Conservation (phyloP, 2,888 invertebrate species). For the Laspeyria flexula region DNA sequence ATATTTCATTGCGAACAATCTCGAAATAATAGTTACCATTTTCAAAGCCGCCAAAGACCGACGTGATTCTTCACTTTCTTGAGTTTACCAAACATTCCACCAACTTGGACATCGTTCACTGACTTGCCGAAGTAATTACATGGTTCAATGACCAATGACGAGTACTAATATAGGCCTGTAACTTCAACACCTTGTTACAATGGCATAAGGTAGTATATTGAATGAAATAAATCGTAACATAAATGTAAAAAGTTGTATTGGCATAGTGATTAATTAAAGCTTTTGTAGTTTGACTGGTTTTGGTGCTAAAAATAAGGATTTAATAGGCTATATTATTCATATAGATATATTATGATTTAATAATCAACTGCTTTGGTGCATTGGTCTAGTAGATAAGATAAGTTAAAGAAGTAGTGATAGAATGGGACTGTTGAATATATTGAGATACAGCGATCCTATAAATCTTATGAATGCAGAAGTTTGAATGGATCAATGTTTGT, state of each 20-base stretch:
- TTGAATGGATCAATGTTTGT: too few relatives aligned
- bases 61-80: constrained; percentile 30
- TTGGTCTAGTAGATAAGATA: too few relatives aligned
- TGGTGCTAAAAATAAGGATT: not conserved
- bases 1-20: too few relatives aligned
- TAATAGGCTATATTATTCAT: too few relatives aligned
- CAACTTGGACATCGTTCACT: constrained; percentile 26
- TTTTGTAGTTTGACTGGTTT: not conserved
- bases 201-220: constrained; percentile 13
- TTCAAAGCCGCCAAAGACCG: constrained; percentile 21
- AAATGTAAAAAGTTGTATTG: constrained; percentile 26
- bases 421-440: too few relatives aligned
- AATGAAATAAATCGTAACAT: not conserved
- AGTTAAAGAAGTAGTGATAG: too few relatives aligned
- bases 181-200: constrained; percentile 11
- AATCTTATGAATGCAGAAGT: too few relatives aligned
- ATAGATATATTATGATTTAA: too few relatives aligned
- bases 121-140: constrained; percentile 44
- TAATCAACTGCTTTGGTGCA: too few relatives aligned
- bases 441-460: too few relatives aligned
- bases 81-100: constrained; percentile 39
- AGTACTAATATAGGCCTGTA: constrained; percentile 10
- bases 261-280: constrained; percentile 32
- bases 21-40: too few relatives aligned
- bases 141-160: constrained; percentile 49